Evolutionary conservation across 2,113 vertebrate genomes (phyloP), one percentile per base, ranked within the genome.

Genomic region (Dicentrarchus labrax): DNA sequence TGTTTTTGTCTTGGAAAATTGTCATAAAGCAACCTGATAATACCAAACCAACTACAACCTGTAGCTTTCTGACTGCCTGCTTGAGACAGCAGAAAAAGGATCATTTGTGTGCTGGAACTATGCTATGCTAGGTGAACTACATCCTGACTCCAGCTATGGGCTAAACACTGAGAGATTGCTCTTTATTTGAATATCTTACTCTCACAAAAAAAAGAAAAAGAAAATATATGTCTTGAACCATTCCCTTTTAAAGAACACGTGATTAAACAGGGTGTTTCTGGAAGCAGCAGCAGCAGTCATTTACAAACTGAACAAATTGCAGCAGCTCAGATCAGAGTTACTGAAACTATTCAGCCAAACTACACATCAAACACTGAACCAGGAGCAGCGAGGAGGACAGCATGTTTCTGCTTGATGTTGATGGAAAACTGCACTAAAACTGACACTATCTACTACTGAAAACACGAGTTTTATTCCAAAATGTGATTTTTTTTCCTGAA

Each of bases 381-480:
- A 53, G 67, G 53, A 72, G 73, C 86, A 78, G 75, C 24, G 16
- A 50, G 50, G 82, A 73, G 54, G 41, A 15, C 41, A 38, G 30
- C 82, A 83, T 82, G 67, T 88, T 82, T 85, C 83, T 82, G 65
- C 41, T 68, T 70, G 75, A 75, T 24, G 59, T 38, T 56, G 10
- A 83, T 76, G 72, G 51, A 56, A 66, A 57, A 51, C 36, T 11
- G 51, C 50, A 65, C 41, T 9, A 57, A 68, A 62, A 41, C 22
- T 21, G 5, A 72, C 30, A 41, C 5, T 1, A 50, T 59, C 4
- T 72, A 36, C 47, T 21, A 10, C 39, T 45, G 17, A 53, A 45
- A 61, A 43, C 15, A 75, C 0, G 2, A 56, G 22, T 19, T 73
- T 69, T 77, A 87, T 84, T 87, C 77, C 82, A 81, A 84, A 87